Conservation (phyloP, 2,797 vertebrate genomes). For the Lithobates pipiens region DNA sequence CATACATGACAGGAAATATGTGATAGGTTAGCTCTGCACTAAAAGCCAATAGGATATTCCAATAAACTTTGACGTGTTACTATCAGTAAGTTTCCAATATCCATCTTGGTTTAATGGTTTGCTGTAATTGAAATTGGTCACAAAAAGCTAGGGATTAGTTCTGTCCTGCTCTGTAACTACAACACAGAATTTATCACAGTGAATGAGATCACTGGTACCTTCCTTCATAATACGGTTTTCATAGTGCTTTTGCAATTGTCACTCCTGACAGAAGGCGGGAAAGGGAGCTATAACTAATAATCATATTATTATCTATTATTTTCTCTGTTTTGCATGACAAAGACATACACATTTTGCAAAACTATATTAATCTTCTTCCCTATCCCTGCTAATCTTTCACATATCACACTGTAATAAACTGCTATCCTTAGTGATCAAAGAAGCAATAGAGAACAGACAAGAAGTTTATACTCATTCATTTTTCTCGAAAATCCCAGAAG, state of each 20-base stretch:
- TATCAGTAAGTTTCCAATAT: constrained; percentile 1
- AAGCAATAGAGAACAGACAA: constrained; percentile 57
- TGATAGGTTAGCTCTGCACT: neutral
- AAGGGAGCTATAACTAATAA: neutral
- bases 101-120: constrained; percentile 20
- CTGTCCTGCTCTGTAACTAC: constrained; percentile 6
- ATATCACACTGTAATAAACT: constrained; percentile 42
- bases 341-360: neutral
- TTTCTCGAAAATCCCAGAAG: constrained; percentile 61
- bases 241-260: neutral
- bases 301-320: neutral
- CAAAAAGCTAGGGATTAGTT: neutral
- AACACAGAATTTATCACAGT: constrained; percentile 1
- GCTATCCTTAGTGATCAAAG: constrained; percentile 58
- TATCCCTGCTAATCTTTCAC: constrained; percentile 15
- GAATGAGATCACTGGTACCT: neutral
- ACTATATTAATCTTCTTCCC: constrained; percentile 41
- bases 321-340: neutral
- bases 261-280: neutral
- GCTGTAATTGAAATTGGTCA: neutral
- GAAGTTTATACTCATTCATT: constrained; percentile 63
- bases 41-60: neutral
- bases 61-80: constrained; percentile 6
- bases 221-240: neutral
- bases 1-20: neutral